Conservation (phyloP, 2,113 vertebrate genomes). For the Motacilla tschutschensis region DNA sequence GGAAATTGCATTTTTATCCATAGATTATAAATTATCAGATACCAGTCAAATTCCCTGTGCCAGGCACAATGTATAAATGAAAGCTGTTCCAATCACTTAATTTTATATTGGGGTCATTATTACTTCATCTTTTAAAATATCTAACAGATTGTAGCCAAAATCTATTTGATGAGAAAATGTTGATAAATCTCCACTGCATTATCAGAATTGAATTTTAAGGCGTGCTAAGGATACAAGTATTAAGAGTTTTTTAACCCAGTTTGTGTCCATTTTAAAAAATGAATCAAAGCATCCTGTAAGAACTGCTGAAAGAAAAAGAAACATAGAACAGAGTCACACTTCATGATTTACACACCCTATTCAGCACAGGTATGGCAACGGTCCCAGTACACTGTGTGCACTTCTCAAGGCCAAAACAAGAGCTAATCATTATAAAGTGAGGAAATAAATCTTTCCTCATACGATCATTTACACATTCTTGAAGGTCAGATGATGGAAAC, state of each 20-base stretch:
- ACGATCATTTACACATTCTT: not conserved
- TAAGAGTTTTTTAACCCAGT: not conserved
- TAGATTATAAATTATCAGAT: conserved; percentile 41
- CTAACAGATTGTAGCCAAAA: not conserved
- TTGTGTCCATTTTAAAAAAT: not conserved
- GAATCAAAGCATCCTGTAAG: not conserved
- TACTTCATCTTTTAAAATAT: not conserved
- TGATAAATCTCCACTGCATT: conserved; percentile 1
- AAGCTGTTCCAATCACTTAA: conserved; percentile 25
- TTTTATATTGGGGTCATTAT: conserved; percentile 16
- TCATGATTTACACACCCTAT: not conserved
- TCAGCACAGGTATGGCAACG: not conserved
- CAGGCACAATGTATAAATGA: conserved; percentile 30
- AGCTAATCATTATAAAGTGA: not conserved
- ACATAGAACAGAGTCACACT: not conserved
- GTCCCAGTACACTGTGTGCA: conserved; percentile 1
- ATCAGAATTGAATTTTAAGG: not conserved
- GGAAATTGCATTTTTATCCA: conserved; percentile 67
- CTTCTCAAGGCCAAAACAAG: not conserved
- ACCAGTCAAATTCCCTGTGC: conserved; percentile 22
- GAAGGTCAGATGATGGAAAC: not conserved
- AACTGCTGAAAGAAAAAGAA: not conserved
- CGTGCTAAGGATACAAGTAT: not conserved
- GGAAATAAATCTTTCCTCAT: not conserved
- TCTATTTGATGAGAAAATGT: not conserved